Evolutionary conservation across 2,797 vertebrate genomes (phyloP), one percentile per base, ranked within the genome.

Genomic region (Adrianichthys oophorus): DNA sequence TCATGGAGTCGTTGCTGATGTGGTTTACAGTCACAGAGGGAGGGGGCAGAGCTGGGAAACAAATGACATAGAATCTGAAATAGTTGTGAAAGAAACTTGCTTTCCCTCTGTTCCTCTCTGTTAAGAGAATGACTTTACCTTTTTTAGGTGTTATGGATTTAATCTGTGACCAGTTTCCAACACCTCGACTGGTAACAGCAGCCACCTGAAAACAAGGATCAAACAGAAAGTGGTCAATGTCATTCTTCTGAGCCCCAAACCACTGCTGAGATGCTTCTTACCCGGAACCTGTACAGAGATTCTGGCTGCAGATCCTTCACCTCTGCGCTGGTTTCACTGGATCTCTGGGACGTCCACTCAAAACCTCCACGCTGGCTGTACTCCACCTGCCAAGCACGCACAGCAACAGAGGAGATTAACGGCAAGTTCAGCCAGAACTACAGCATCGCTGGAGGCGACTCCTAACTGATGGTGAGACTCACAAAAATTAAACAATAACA

Each of bases 141-240:
- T 92, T 95, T 41, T 88, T 54, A 2, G 95, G 95, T 51, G 88
- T 94, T 58, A 99, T 94, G 70, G 94, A 93, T 83, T 96, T 99
- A 21, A 93, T 78, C 50, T 95, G 94, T 0, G 93, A 94, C 96
- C 97, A 99, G 55, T 97, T 97, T 42, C 96, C 96, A 12, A 96
- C 90, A 5, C 97, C 96, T 65, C 95, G 91, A 79, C 95, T 94
- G 49, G 97, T 98, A 47, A 98, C 95, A 0, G 97, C 97, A 56
- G 97, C 95, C 82, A 98, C 96, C 97, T 99, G 88, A 13, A 44
- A 42, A 23, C 10, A 37, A 1, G 7, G 29, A 37, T 12, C 4
- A 37, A 37, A 37, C 10, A 37, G 8, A 37, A 37, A 37, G 8
- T 37, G 32, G 32, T 37, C 1, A 37, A 13, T 37, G 10, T 37